Base-by-base conservation (phyloP, 2,888 invertebrate genomes). In the Drosophila mulleri region DNA sequence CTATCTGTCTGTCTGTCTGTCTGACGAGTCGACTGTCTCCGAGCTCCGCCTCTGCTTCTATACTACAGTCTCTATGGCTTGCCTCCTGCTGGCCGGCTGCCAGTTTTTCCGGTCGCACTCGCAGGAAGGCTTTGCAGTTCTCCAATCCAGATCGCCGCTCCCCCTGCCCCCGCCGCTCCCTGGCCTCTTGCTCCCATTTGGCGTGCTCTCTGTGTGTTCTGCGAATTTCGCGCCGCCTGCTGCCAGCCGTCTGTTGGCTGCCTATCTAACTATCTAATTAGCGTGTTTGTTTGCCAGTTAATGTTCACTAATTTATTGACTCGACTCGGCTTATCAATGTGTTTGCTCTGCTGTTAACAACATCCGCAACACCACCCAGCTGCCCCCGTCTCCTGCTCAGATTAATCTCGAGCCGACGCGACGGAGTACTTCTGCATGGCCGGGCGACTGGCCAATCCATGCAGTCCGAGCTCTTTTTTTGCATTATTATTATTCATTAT, bases 71-170 rank as follows among this genome's bases (percentile, higher is more conserved):
- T 18, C 16, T 16, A 53, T 23, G 53, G 16, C 39, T 39, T n/a
- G 53, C 39, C 53, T 11, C n/a, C 32, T 12, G 44, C 54, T 83
- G 78, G 82, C 72, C 72, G 72, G 54, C 84, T 82, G 83, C 90
- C 83, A 83, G 88, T 89, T 89, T 89, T 89, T 89, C 83, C 85
- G 90, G 83, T 82, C 88, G 62, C 62, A 57, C 42, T 75, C 11
- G 47, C 67, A 48, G 74, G 52, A 63, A 76, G 61, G 41, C 60
- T 67, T 62, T 58, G 60, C 60, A 45, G 26, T 63, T 18, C 47
- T 20, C 23, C 47, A 48, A 20, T 63, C 63, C 47, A 62, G 44
- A 50, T 32, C 18, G 12, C 12, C 14, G 3, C 37, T 14, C 60
- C 41, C 18, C 37, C 14, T 14, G 16, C 20, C 44, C 6, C 1